A percentile compares a stretch with the other conserved stretches of the same genome.
Conservation (phyloP, 2,113 vertebrate species). For the Aspidoscelis tigris region DNA sequence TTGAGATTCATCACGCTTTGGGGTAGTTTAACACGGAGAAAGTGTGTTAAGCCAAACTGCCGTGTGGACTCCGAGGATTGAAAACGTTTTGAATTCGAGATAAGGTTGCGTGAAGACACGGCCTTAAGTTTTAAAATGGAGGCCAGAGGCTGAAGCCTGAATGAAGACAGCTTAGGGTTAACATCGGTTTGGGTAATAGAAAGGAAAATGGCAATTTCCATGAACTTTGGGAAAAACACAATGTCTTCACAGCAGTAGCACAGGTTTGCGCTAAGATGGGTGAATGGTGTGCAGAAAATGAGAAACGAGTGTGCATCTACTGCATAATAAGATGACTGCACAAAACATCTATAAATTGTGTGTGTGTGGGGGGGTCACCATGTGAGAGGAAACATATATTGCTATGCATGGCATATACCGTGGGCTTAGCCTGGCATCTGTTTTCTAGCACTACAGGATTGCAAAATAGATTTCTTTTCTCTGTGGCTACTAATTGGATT, state of each 20-base stretch:
- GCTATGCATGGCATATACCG: constrained; percentile 1
- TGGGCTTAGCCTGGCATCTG: background rate
- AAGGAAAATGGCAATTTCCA: background rate
- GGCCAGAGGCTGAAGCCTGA: no score
- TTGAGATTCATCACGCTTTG: no score
- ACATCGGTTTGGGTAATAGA: background rate
- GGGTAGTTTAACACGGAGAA: no score
- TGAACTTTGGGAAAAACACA: background rate
- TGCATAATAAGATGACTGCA: background rate
- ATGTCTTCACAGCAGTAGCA: background rate
- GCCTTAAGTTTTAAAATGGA: no score
- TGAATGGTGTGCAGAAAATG: background rate
- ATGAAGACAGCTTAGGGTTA: no score
- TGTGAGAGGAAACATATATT: background rate
- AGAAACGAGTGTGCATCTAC: background rate
- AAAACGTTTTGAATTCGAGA: no score
- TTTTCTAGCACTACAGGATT: constrained; percentile 9
- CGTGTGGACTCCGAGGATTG: no score
- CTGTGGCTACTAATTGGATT: constrained; percentile 27
- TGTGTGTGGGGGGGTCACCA: background rate
- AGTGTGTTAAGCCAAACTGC: no score
- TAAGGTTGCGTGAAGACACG: no score
- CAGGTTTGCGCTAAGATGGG: background rate
- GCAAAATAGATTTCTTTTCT: constrained; percentile 7
- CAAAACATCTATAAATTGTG: background rate